Percentiles rank a stretch among this genome's conserved stretches.
phyloP scores from a whole-genome alignment of 2,113 vertebrate species.

The Plecturocebus donacophilus region DNA sequence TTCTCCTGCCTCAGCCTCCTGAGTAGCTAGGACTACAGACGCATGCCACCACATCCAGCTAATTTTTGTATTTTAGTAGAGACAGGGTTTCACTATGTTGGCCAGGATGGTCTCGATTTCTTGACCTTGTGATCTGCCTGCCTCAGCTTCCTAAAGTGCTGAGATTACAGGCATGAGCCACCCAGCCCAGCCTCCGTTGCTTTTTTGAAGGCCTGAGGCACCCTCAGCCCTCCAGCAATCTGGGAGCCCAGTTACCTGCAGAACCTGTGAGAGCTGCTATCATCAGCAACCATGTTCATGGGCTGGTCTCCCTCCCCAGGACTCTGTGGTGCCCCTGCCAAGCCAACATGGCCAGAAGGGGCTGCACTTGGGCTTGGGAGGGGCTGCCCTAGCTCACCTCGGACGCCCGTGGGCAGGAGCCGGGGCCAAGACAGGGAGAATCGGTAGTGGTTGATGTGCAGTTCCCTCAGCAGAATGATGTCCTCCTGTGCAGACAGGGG shows the following conservation, averaged over 20 bases:
- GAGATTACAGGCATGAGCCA: too few relatives aligned
- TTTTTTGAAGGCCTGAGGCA: neutral
- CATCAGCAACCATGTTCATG: neutral
- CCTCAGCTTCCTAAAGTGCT: too few relatives aligned
- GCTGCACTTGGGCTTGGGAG: accelerated
- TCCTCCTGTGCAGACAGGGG: conserved; percentile 88
- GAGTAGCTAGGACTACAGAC: too few relatives aligned
- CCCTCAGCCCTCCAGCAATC: neutral
- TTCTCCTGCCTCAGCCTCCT: too few relatives aligned
- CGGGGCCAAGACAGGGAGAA: conserved; percentile 96
- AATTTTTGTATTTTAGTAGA: too few relatives aligned
- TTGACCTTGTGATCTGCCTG: too few relatives aligned
- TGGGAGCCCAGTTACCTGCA: neutral
- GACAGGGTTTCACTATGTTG: too few relatives aligned
- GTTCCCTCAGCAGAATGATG: conserved; percentile 90
- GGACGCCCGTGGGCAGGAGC: conserved; percentile 93
- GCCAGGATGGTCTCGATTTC: too few relatives aligned
- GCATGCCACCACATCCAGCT: too few relatives aligned
- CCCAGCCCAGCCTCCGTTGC: neutral
- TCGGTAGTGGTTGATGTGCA: conserved; percentile 93
- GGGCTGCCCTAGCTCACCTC: conserved; percentile 83
- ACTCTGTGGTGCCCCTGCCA: neutral
- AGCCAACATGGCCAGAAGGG: neutral
- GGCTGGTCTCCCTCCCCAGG: neutral
- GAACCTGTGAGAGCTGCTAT: neutral